phyloP scores from a whole-genome alignment of 2,113 vertebrate species.

The Cathartes aura region DNA sequence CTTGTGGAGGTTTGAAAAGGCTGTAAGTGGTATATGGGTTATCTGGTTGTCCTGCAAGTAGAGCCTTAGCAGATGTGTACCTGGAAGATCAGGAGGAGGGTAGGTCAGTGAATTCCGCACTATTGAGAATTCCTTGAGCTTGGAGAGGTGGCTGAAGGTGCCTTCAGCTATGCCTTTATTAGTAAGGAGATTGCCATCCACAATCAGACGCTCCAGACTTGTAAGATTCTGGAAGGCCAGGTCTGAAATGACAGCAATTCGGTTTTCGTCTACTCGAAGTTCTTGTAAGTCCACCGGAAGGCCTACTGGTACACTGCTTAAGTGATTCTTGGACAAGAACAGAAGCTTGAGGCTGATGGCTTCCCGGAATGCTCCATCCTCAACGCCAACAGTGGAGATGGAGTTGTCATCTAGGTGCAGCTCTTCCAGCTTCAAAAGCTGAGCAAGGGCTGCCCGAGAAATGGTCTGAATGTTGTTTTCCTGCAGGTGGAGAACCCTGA shows the following conservation, averaged over 20 bases:
- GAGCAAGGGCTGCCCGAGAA: conserved; percentile 91
- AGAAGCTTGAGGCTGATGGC: conserved; percentile 93
- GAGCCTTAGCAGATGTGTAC: conserved; percentile 87
- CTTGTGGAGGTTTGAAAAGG: conserved; percentile 88
- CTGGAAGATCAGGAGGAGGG: conserved; percentile 90
- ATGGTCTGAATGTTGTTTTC: conserved; percentile 99
- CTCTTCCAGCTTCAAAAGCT: conserved; percentile 91
- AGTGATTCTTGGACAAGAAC: conserved; percentile 96
- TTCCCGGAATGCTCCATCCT: conserved; percentile 95
- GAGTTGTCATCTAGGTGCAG: conserved; percentile 97
- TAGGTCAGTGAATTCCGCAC: conserved; percentile 92
- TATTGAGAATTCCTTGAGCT: conserved; percentile 92
- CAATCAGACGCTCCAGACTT: conserved; percentile 88
- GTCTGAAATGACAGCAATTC: conserved; percentile 92
- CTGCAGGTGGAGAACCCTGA: conserved; percentile 92
- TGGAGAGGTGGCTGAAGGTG: conserved; percentile 90
- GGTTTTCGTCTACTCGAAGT: conserved; percentile 93
- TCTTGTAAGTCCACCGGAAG: conserved; percentile 92
- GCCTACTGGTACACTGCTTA: conserved; percentile 95
- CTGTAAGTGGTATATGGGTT: conserved; percentile 87
- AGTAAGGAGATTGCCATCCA: conserved; percentile 95
- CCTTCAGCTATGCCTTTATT: conserved; percentile 93
- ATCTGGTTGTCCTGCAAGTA: conserved; percentile 98
- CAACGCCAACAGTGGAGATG: conserved; percentile 96
- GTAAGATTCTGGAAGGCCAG: conserved; percentile 96